phyloP scores from a whole-genome alignment of 2,113 vertebrate species.

The Melospiza melodia region DNA sequence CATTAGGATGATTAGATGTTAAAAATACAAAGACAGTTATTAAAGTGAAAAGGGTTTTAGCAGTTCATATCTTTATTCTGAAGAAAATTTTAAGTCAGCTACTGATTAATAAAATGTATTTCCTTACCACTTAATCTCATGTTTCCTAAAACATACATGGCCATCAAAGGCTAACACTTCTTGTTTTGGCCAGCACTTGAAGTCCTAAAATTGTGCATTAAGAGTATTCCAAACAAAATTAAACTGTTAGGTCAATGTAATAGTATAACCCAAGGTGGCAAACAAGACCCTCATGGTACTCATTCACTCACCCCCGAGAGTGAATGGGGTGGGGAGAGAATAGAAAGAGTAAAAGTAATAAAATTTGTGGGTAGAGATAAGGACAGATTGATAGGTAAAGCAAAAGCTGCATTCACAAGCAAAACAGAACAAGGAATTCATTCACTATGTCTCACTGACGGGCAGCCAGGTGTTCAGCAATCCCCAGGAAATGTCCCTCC shows the following conservation, averaged over 20 bases:
- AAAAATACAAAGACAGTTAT: conserved; percentile 10
- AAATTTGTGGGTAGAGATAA: background rate
- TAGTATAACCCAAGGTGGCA: background rate
- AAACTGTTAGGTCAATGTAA: background rate
- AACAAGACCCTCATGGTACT: background rate
- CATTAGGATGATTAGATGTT: background rate
- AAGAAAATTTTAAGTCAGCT: background rate
- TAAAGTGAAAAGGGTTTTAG: background rate
- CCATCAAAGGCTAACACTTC: background rate
- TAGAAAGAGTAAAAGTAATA: background rate
- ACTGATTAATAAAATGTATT: background rate
- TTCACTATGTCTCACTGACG: background rate
- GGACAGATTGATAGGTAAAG: background rate
- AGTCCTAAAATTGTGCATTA: background rate
- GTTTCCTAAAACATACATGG: background rate
- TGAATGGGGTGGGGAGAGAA: background rate
- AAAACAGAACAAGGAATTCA: background rate
- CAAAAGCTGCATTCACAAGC: background rate
- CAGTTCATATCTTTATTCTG: background rate
- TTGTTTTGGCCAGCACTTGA: background rate
- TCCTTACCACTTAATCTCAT: background rate
- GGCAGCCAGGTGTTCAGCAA: background rate
- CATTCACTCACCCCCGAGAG: background rate
- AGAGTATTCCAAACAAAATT: background rate
- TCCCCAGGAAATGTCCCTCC: fast-evolving